Evolutionary conservation across 2,888 invertebrate species (phyloP).

Genomic region (Plagodis dolabraria): DNA sequence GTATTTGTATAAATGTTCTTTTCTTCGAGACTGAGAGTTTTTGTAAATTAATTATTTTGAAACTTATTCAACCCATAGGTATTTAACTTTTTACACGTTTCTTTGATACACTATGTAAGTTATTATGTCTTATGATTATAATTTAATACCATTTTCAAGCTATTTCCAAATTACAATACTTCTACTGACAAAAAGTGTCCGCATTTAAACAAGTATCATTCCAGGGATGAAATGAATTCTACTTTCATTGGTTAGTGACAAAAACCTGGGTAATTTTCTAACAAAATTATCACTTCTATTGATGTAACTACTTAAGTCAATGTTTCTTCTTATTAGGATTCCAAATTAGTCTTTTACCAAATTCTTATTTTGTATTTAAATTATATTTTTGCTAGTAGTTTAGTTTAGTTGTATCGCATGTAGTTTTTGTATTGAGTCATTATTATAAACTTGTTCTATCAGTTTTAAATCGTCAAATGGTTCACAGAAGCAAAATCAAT

Average conservation of each 20-base stretch:
- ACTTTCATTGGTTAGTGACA: not conserved
- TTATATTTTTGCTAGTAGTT: conserved; percentile 14
- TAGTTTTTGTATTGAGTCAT: conserved; percentile 37
- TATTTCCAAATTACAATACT: not conserved
- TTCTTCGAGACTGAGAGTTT: conserved; percentile 48
- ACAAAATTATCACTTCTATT: not conserved
- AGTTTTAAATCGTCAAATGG: not conserved
- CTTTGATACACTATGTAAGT: no score
- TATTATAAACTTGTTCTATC: conserved; percentile 23
- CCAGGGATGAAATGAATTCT: conserved; percentile 2
- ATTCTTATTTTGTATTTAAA: conserved; percentile 36
- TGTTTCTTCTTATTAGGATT: not conserved
- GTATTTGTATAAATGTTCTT: conserved; percentile 38
- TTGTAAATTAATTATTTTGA: conserved; percentile 38
- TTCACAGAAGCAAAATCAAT: not conserved
- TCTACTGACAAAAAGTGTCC: not conserved
- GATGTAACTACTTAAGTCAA: not conserved
- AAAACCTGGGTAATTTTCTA: not conserved
- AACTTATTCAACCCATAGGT: conserved; percentile 16
- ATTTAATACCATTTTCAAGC: no score
- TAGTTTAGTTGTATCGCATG: conserved; percentile 20
- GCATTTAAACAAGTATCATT: conserved; percentile 20
- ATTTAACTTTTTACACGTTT: not conserved
- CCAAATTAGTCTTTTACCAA: conserved; percentile 35
- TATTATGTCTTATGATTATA: no score